Conservation (phyloP, 2,113 vertebrate species). For the Paratilapia polleni region DNA sequence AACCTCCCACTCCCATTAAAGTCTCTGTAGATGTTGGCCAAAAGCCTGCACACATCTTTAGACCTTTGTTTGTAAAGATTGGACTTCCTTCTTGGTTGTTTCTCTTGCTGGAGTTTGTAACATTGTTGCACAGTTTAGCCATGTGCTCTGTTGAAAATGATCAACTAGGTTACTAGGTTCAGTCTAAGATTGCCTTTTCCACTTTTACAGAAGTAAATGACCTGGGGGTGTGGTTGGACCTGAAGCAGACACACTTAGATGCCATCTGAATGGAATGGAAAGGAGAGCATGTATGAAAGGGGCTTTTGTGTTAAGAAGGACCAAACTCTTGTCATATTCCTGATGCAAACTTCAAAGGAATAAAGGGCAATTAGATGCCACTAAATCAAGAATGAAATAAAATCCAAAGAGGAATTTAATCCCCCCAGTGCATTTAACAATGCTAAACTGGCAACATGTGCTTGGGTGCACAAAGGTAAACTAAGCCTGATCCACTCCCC, state of each 20-base stretch:
- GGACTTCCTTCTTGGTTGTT: neutral
- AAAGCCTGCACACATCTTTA: neutral
- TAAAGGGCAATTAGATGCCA: neutral
- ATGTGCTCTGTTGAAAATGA: neutral
- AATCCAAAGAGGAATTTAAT: neutral
- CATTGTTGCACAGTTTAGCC: neutral
- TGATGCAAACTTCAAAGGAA: neutral
- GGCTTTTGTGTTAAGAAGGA: neutral
- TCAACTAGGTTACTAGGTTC: neutral
- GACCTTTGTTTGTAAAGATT: neutral
- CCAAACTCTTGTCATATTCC: too few species aligned
- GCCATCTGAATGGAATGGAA: too few species aligned
- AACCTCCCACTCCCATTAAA: neutral
- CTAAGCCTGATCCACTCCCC: neutral
- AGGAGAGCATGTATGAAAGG: neutral
- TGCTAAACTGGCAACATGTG: neutral
- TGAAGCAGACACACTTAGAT: accelerated
- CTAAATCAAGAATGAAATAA: neutral
- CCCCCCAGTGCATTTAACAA: neutral
- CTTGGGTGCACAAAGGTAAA: neutral
- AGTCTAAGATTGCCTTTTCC: neutral
- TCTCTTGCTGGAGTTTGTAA: neutral
- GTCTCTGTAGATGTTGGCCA: neutral
- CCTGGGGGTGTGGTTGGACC: neutral
- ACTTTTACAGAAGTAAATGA: neutral